A percentile compares a stretch with the other conserved stretches of the same genome.
phyloP scores from a whole-genome alignment of 2,888 invertebrate species.

The Zeuzera pyrina region DNA sequence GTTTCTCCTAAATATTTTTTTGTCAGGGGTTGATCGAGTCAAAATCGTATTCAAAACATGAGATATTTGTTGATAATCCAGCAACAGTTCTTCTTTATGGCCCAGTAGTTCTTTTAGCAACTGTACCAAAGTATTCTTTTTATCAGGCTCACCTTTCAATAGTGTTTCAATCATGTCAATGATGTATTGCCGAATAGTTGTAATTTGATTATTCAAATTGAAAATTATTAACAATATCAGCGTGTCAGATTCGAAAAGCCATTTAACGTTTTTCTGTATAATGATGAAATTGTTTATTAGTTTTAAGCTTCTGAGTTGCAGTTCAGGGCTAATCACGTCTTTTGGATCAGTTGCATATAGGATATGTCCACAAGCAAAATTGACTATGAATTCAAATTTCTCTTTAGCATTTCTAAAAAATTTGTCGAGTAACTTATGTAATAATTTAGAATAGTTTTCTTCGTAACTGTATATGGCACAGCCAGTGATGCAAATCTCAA shows the following conservation, averaged over 20 bases:
- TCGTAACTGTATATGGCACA: constrained; percentile 48
- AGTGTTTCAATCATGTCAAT: constrained; percentile 65
- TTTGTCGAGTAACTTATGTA: constrained; percentile 57
- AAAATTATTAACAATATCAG: constrained; percentile 71
- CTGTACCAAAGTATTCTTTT: constrained; percentile 48
- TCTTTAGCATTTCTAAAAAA: constrained; percentile 50
- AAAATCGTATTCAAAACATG: constrained; percentile 76
- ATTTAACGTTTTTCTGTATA: constrained; percentile 31
- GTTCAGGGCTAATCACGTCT: constrained; percentile 55
- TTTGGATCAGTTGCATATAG: constrained; percentile 51
- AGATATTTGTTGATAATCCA: constrained; percentile 79
- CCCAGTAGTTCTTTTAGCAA: constrained; percentile 58
- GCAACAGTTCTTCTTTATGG: constrained; percentile 72
- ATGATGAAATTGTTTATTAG: constrained; percentile 40
- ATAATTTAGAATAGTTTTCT: constrained; percentile 42
- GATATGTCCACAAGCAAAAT: constrained; percentile 67
- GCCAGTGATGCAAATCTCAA: constrained; percentile 64
- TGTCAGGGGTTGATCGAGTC: constrained; percentile 64
- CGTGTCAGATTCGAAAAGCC: constrained; percentile 56
- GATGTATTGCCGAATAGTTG: constrained; percentile 68
- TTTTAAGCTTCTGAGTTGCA: constrained; percentile 68
- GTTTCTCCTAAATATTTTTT: constrained; percentile 46
- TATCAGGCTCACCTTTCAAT: constrained; percentile 33
- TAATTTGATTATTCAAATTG: constrained; percentile 65
- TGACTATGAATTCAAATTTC: constrained; percentile 72